These are phyloP conservation scores for Nasua narica DNA, from an alignment of 2,797 vertebrate genomes.

Conservation along the genomic window DNA sequence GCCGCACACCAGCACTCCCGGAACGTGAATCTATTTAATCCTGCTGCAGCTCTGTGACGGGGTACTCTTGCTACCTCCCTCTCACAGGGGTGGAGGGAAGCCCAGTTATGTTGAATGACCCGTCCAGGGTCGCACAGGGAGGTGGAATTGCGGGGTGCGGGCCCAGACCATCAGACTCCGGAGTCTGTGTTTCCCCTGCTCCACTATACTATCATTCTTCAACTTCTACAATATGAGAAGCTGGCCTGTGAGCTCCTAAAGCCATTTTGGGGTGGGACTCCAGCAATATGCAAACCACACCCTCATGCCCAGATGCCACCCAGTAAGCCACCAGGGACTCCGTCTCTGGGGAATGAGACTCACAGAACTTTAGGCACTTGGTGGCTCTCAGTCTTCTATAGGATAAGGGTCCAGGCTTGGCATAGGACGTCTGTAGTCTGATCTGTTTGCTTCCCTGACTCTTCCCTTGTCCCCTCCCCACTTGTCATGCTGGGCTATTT, in stretches of 20 bases:
- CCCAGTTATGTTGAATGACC: background rate
- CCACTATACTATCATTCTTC: background rate
- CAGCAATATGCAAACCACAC: background rate
- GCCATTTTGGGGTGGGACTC: background rate
- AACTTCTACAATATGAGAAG: background rate
- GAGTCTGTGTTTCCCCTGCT: background rate
- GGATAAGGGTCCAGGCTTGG: background rate
- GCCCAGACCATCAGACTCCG: background rate
- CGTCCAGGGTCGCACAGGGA: background rate
- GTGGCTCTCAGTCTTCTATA: background rate
- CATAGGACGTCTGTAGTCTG: background rate
- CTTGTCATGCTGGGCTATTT: background rate
- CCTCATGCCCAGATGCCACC: background rate
- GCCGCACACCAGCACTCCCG: rapidly evolving
- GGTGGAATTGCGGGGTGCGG: background rate
- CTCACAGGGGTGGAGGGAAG: rapidly evolving
- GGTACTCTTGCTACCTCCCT: background rate
- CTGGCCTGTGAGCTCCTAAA: background rate
- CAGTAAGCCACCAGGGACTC: background rate
- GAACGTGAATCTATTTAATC: background rate
- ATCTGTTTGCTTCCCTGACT: background rate
- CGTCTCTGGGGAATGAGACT: background rate
- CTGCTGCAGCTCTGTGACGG: background rate
- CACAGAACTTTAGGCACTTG: background rate
- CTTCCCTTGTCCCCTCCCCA: background rate